A percentile compares a stretch with the other conserved stretches of the same genome.
These are phyloP conservation scores for Siniperca knerii DNA, from an alignment of 2,113 vertebrate species.

Conservation along the genomic window DNA sequence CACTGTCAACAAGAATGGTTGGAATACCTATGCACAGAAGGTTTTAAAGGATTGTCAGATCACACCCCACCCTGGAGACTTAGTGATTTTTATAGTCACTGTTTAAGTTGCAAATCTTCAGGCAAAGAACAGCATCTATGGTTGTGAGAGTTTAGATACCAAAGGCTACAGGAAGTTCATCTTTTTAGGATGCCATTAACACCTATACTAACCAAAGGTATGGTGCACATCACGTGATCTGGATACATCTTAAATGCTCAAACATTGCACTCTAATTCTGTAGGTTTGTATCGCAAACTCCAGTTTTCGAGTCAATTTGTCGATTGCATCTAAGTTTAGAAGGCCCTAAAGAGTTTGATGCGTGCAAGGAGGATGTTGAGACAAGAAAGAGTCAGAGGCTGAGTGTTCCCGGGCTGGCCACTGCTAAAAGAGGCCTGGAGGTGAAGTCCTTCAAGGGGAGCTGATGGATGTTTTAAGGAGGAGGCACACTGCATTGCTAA, in stretches of 20 bases:
- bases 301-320: slow-evolving; percentile 51
- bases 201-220: slow-evolving; percentile 77
- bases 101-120: slow-evolving; percentile 61
- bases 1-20: slow-evolving; percentile 46
- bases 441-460: slow-evolving; percentile 58
- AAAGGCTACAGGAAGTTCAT: slow-evolving; percentile 74
- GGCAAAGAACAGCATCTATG: slow-evolving; percentile 45
- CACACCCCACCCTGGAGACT: slow-evolving; percentile 63
- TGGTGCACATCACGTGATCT: slow-evolving; percentile 68
- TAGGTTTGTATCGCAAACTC: slow-evolving; percentile 43
- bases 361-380: slow-evolving; percentile 33
- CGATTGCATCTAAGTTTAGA: slow-evolving; percentile 36
- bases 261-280: slow-evolving; percentile 65
- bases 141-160: slow-evolving; percentile 71
- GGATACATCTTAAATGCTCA: slow-evolving; percentile 53
- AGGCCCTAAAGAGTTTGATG: slow-evolving; percentile 38
- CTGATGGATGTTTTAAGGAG: slow-evolving; percentile 61
- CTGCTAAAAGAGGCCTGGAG: slow-evolving; percentile 46
- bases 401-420: slow-evolving; percentile 57
- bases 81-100: slow-evolving; percentile 57
- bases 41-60: slow-evolving; percentile 71
- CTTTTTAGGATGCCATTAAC: slow-evolving; percentile 65
- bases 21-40: slow-evolving; percentile 68
- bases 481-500: slow-evolving; percentile 81
- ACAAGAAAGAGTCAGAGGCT: slow-evolving; percentile 27